Base-by-base conservation (phyloP, 92 coral and sea anemone species). In the Phenganax stokvisi region DNA sequence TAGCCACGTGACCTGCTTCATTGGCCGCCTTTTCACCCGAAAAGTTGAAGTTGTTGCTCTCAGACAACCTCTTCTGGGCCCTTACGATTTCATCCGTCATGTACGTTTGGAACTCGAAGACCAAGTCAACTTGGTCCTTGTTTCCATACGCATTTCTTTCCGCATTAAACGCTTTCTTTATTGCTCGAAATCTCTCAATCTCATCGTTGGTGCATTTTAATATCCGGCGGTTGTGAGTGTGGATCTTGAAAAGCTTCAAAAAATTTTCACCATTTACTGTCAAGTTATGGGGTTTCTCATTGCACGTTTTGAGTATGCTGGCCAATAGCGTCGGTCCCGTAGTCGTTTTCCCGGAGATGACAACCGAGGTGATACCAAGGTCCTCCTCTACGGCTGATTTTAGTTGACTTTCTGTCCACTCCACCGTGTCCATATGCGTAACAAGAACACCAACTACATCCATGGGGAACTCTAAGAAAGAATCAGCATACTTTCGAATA, bases 51-150 rank as follows among this genome's bases (percentile, higher is more conserved):
- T 65, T 85, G 87, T 80, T 85, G 25, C 7, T 85, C 85, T 65
- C 80, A 12, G 87, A 85, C 72, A 85, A 77, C 72, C 85, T 85
- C 80, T 37, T 67, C 80, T 85, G 84, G 60, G 87, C 87, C 71
- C 79, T 17, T 13, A 85, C 87, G 59, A 85, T 70, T 79, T 85
- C 87, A 57, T 85, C 85, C 60, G 87, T 85, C 85, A 85, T 85
- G n/a, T 85, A 85, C 12, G 87, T 85, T 12, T 85, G 87, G 87
- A 85, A 85, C 62, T 85, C 87, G 77, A 85, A 85, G 63, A 80
- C 51, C 27, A 85, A 82, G 80, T 85, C 87, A 67, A 85, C 87
- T 76, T 63, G 59, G n/a, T 70, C 87, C 67, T 80, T 85, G 12
- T 71, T 84, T 29, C 81, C 65, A 62, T 70, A 85, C 7, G 20